Evolutionary conservation across 2,888 invertebrate genomes (phyloP), one percentile per base, ranked within the genome.

Genomic region (Linnaemya tessellans): DNA sequence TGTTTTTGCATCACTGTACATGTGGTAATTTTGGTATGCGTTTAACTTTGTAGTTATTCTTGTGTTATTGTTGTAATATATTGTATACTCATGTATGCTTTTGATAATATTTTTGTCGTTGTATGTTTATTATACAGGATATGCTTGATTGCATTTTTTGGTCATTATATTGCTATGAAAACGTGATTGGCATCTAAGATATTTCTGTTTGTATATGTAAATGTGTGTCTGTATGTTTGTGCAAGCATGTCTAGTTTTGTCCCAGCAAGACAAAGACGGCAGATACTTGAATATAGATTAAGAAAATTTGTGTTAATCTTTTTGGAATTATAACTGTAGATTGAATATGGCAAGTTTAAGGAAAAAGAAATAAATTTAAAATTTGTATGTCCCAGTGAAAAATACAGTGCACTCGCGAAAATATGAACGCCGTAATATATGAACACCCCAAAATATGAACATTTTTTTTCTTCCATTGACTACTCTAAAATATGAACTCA

Each of bases 121-220:
- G 58, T 38, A 20, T 46, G 67, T 75, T 70, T 43, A 46, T 65
- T 80, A 68, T 65, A 58, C 74, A 74, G 60, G 73, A 56, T 85
- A 82, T 83, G 87, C 80, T 86, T 86, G 78, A 84, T 84, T 86
- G 86, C 87, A 87, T 84, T 86, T 71, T 86, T 84, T 86, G 86
- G 82, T 87, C 84, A 87, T 87, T 86, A 86, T 77, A 82, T 73
- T 80, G 56, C 71, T 77, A 68, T 62, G 74, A 75, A 51, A 77
- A 87, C 86, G 84, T 87, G 87, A 87, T 86, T 87, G 82, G 82
- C 82, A 84, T 86, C 78, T 71, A 79, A 80, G 58, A 58, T 74
- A 20, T 8, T 25, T 30, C 30, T 30, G 30, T 30, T 30, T 30
- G 30, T 30, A 30, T 30, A 3, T 30, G 5, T 5, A 5, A 2